A percentile compares a stretch with the other conserved stretches of the same genome.
phyloP scores from a whole-genome alignment of 2,113 vertebrate genomes.

The Pandion haliaetus region DNA sequence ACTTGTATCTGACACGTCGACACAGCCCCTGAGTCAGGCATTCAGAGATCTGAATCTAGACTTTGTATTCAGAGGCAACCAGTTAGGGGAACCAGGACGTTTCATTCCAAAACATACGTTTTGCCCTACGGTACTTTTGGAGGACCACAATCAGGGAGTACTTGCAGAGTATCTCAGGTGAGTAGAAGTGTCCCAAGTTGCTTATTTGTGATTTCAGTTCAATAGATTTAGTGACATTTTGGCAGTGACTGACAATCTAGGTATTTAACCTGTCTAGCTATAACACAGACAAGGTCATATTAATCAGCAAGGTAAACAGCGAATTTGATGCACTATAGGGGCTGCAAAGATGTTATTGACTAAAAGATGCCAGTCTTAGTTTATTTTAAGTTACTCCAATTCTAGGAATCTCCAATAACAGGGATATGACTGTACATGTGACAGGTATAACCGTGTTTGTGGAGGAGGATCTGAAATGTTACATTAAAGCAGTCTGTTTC shows the following conservation, averaged over 20 bases:
- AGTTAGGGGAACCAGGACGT: background rate
- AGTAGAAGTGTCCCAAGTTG: background rate
- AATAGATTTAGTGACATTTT: background rate
- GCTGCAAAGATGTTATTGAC: background rate
- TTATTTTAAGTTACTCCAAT: background rate
- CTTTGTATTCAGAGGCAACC: background rate
- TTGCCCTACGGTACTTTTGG: background rate
- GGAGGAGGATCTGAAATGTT: background rate
- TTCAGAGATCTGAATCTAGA: background rate
- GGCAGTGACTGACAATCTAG: background rate
- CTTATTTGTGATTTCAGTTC: background rate
- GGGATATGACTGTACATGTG: background rate
- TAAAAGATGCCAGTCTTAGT: background rate
- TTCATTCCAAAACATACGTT: background rate
- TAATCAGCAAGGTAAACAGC: background rate
- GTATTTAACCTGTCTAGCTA: background rate
- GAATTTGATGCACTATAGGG: background rate
- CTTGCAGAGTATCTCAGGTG: background rate
- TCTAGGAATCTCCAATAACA: background rate
- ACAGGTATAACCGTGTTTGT: background rate
- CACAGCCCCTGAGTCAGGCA: background rate
- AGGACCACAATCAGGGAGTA: background rate
- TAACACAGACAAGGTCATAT: background rate
- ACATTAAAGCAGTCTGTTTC: background rate
- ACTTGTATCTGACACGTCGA: background rate